Base-by-base conservation (phyloP, 2,797 vertebrate species). In the Sciaenops ocellatus region DNA sequence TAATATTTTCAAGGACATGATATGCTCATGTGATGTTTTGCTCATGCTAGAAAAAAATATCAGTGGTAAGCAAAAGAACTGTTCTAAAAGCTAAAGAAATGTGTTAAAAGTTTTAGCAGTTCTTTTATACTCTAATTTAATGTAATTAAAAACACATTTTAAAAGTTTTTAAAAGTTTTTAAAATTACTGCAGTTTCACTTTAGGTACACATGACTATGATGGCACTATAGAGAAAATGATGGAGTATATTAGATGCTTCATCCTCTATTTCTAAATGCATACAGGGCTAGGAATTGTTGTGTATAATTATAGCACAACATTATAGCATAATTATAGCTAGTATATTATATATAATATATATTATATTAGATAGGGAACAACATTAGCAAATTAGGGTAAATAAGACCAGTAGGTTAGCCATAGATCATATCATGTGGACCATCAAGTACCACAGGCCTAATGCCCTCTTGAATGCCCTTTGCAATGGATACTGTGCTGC, bases 351-450 rank as follows among this genome's bases (percentile, higher is more conserved):
- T 38, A 38, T 34, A 8, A 34, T 38, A 9, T 38, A 9, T 38
- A 38, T 34, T 67, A 71, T 71, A 69, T 69, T 69, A 46, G 48
- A 38, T 64, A 46, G 48, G 64, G 56, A 79, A 80, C 15, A 71
- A 74, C 42, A 81, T 85, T 65, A 61, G 66, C 63, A 76, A 83
- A 89, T 86, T 13, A 72, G 75, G 78, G 28, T 67, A 82, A 85
- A 87, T 76, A 57, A 67, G 62, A 72, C 51, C 47, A 22, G 65
- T 83, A 70, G 63, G 44, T 85, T 75, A 61, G 28, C 51, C 68
- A 79, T 73, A 87, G 80, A 87, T 82, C 62, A 84, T 87, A 89
- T 90, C 69, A 93, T 74, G 66, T 85, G 62, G 78, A 91, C 87
- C 80, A 92, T 91, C 86, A 92, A 93, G 77, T 90, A 55, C n/a